Evolutionary conservation across 1,140 invertebrate genomes (phyloP).

Genomic region (Coenobita brevimanus): DNA sequence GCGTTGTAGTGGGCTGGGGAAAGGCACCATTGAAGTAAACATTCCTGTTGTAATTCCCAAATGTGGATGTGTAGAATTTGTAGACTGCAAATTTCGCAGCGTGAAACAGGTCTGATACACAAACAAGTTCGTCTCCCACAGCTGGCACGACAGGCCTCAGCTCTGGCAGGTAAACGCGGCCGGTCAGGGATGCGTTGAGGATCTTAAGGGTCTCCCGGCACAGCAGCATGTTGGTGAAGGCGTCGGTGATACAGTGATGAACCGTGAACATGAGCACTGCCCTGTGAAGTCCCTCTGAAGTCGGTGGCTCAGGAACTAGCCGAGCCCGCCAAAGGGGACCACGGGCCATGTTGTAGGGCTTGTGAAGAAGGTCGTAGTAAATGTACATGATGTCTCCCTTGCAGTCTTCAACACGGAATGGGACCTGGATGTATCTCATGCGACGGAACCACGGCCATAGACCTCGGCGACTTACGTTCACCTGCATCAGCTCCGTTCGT

Average conservation of each 20-base stretch:
- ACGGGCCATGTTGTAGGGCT: slow-evolving; percentile 14
- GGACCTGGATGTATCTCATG: neutral
- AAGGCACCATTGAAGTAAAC: slow-evolving; percentile 36
- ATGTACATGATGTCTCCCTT: neutral
- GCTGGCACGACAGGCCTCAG: neutral
- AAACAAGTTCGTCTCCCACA: neutral
- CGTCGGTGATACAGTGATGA: slow-evolving; percentile 44
- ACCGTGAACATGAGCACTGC: slow-evolving; percentile 33
- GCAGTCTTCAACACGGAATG: slow-evolving; percentile 15
- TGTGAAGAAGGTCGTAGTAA: slow-evolving; percentile 2
- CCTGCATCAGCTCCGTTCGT: slow-evolving; percentile 34
- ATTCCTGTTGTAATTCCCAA: neutral
- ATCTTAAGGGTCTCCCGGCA: slow-evolving; percentile 23
- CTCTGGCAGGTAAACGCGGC: neutral
- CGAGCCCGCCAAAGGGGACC: slow-evolving; percentile 45
- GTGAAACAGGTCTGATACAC: neutral
- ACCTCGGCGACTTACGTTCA: slow-evolving; percentile 15
- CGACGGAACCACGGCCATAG: slow-evolving; percentile 45
- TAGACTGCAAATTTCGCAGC: neutral
- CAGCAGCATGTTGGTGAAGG: slow-evolving; percentile 35
- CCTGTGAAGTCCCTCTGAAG: neutral
- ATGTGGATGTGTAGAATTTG: slow-evolving; percentile 5
- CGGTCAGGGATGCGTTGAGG: slow-evolving; percentile 20
- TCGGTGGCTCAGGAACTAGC: neutral
- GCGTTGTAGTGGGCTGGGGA: neutral